These are phyloP conservation scores for Agonopterix alstromeriana DNA, from an alignment of 2,888 invertebrate genomes.

Conservation along the genomic window DNA sequence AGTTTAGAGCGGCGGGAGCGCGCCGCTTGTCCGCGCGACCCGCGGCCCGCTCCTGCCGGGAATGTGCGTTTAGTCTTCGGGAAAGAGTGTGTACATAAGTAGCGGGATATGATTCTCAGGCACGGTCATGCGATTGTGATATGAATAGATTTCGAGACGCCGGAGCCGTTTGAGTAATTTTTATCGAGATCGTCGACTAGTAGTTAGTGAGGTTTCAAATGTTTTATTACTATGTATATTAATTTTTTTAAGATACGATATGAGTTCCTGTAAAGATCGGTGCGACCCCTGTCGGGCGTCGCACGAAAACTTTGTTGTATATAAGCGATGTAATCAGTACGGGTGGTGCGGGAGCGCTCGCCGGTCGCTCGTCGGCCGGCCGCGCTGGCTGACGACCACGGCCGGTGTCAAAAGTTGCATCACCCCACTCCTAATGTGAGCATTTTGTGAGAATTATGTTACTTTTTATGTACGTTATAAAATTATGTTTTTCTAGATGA, in stretches of 20 bases:
- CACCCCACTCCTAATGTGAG: conserved; percentile 70
- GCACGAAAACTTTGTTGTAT: conserved; percentile 64
- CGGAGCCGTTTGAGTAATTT: conserved; percentile 69
- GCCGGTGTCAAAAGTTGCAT: conserved; percentile 53
- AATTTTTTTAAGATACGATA: conserved; percentile 74
- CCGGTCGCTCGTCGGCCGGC: conserved; percentile 6
- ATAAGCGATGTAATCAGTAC: conserved; percentile 58
- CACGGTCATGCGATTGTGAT: conserved; percentile 76
- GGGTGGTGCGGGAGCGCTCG: conserved; percentile 25
- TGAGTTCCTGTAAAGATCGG: conserved; percentile 75
- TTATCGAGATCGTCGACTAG: conserved; percentile 73
- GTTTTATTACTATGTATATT: conserved; percentile 74
- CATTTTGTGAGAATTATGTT: conserved; percentile 75
- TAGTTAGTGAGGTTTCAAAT: conserved; percentile 76
- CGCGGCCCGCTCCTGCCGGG: conserved; percentile 31
- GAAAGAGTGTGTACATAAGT: conserved; percentile 73
- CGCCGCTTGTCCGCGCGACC: conserved; percentile 19
- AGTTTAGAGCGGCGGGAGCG: conserved; percentile 39
- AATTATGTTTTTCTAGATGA: conserved; percentile 65
- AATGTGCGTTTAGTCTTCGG: conserved; percentile 40
- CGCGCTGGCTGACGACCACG: conserved; percentile 12
- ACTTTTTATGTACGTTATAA: conserved; percentile 68
- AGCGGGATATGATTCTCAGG: conserved; percentile 74
- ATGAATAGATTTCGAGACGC: conserved; percentile 73
- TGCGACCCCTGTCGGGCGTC: conserved; percentile 47